Conservation (phyloP, 2,113 vertebrate genomes). For the Myocastor coypus region DNA sequence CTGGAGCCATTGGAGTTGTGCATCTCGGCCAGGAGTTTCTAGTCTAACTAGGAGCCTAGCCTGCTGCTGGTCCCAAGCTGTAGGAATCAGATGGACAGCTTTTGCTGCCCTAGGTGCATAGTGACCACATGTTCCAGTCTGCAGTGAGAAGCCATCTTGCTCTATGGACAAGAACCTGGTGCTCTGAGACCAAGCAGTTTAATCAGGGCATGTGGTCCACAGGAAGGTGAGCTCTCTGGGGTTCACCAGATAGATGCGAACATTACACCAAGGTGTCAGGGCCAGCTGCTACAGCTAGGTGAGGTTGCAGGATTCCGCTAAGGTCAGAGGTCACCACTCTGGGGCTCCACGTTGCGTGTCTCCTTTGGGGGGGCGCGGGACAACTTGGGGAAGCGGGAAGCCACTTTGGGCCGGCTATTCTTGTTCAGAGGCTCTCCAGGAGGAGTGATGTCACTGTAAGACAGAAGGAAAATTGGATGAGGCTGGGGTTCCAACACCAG, state of each 20-base stretch:
- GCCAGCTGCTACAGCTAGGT: conserved; percentile 30
- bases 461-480: conserved; percentile 54
- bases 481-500: background rate
- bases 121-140: background rate
- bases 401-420: conserved; percentile 88
- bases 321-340: conserved; percentile 97
- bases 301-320: background rate
- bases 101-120: background rate
- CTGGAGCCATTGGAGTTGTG: conserved; percentile 43
- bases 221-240: conserved; percentile 66
- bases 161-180: conserved; percentile 65
- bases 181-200: conserved; percentile 71
- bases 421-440: conserved; percentile 89
- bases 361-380: conserved; percentile 91
- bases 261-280: conserved; percentile 63
- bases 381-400: conserved; percentile 93
- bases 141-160: background rate
- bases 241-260: conserved; percentile 64
- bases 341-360: conserved; percentile 93
- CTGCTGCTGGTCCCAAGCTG: background rate
- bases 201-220: conserved; percentile 66
- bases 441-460: conserved; percentile 90
- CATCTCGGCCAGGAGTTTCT: background rate
- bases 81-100: accelerated
- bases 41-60: accelerated